Evolutionary conservation across 2,888 invertebrate species (phyloP), one percentile per base, ranked within the genome.

Genomic region (Nymphalis polychloros): DNA sequence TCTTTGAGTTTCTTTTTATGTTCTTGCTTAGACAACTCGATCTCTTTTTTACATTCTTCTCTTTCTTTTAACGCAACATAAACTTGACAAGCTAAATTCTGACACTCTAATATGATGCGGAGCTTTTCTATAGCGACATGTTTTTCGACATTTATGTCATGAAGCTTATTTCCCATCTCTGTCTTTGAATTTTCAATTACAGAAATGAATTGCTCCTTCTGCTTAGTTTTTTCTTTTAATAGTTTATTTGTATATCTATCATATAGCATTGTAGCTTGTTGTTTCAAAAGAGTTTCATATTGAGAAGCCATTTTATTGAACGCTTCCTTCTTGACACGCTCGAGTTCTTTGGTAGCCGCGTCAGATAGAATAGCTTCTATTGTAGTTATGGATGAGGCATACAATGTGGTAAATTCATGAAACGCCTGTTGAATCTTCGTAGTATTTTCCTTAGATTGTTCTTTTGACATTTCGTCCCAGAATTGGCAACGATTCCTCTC

Each of bases 41-140:
- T 78, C 77, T 86, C 81, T 76, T 84, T 84, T 55, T 78, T 67
- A 63, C 84, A 85, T 70, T 82, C 85, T 67, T 88, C 86, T 70
- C 83, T 81, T 77, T 92, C 92, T 77, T 89, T 91, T 19, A 90
- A 68, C n/a, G 90, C 88, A 1, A 91, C 86, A 73, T 92, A 92
- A 8, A 89, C 80, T 79, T 88, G 86, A 78, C 92, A 91, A 8
- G 92, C 92, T n/a, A 91, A 76, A 64, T 87, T 91, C 76, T 87
- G 86, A 72, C 86, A 87, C 76, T 89, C 83, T 3, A 90, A 76
- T 27, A 84, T 75, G 49, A 86, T 77, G 64, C 87, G 78, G 17
- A 89, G 59, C 62, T 87, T 91, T 72, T 90, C 88, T 65, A 90
- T 73, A 35, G 85, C 83, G n/a, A 81, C 65, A 72, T 88, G 87